phyloP scores from a whole-genome alignment of 1,140 invertebrate genomes.

The Patella vulgata region DNA sequence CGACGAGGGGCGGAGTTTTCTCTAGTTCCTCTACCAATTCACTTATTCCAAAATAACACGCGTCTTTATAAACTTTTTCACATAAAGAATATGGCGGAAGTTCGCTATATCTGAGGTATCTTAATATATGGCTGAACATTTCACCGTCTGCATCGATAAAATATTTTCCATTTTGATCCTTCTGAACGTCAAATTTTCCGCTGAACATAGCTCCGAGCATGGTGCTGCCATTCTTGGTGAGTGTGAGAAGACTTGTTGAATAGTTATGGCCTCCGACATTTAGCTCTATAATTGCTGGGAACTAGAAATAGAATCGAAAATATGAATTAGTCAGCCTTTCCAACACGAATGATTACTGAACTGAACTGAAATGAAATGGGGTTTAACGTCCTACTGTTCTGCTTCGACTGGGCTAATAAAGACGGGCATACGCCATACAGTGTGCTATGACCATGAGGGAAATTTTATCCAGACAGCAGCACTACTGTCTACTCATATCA shows the following conservation, averaged over 20 bases:
- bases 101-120: constrained; percentile 50
- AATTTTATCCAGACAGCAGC: too few relatives aligned
- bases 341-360: too few relatives aligned
- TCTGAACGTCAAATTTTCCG: constrained; percentile 51
- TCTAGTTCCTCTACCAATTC: constrained; percentile 48
- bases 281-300: constrained; percentile 51
- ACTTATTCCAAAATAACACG: constrained; percentile 51
- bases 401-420: too few relatives aligned
- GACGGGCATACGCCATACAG: too few relatives aligned
- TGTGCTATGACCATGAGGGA: too few relatives aligned
- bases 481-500: too few relatives aligned
- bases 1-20: constrained; percentile 36
- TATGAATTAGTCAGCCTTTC: too few relatives aligned
- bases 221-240: constrained; percentile 50
- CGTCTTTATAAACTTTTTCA: constrained; percentile 46
- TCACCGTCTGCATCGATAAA: constrained; percentile 59
- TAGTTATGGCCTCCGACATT: constrained; percentile 61
- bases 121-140: constrained; percentile 49
- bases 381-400: too few relatives aligned
- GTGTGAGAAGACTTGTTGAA: constrained; percentile 55
- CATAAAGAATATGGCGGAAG: constrained; percentile 40
- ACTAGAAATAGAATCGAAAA: constrained; percentile 31
- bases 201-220: constrained; percentile 65
- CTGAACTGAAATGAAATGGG: too few relatives aligned
- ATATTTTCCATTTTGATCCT: constrained; percentile 57